Conservation (phyloP, 2,888 invertebrate species). For the Thalpophila matura region DNA sequence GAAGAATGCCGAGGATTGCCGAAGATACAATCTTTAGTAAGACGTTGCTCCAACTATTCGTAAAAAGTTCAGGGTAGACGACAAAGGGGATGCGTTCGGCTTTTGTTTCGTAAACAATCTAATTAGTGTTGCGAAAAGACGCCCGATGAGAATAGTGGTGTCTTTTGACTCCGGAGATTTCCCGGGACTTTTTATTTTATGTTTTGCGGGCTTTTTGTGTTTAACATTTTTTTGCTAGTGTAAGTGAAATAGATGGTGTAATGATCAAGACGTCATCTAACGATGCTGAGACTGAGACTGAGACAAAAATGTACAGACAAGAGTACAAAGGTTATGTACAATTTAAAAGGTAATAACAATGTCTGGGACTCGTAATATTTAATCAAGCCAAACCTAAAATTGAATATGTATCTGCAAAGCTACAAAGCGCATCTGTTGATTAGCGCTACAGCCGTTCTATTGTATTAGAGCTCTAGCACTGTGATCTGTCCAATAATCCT, state of each 20-base stretch:
- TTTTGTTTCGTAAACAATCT: slow-evolving; percentile 78
- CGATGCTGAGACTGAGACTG: too few species aligned
- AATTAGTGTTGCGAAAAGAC: slow-evolving; percentile 75
- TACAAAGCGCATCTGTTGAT: not conserved
- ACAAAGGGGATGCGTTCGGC: slow-evolving; percentile 69
- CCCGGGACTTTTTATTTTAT: not conserved
- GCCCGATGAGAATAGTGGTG: slow-evolving; percentile 35
- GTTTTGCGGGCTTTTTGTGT: not conserved
- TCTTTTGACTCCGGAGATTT: slow-evolving; percentile 12
- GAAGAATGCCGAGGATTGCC: slow-evolving; percentile 50
- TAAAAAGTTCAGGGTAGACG: slow-evolving; percentile 64
- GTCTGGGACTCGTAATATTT: not conserved
- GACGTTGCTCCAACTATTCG: slow-evolving; percentile 64
- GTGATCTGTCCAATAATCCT: not conserved
- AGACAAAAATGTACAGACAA: not conserved
- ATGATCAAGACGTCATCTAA: too few species aligned
- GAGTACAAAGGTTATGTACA: too few species aligned
- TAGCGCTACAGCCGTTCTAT: not conserved
- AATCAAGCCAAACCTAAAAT: not conserved
- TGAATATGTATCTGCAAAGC: not conserved
- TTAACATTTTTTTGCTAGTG: not conserved
- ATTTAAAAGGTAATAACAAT: too few species aligned
- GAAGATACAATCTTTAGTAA: slow-evolving; percentile 59
- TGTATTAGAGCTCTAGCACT: not conserved
- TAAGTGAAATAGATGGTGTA: not conserved